These are phyloP conservation scores for Acronicta psi DNA, from an alignment of 2,888 invertebrate genomes.

Conservation along the genomic window DNA sequence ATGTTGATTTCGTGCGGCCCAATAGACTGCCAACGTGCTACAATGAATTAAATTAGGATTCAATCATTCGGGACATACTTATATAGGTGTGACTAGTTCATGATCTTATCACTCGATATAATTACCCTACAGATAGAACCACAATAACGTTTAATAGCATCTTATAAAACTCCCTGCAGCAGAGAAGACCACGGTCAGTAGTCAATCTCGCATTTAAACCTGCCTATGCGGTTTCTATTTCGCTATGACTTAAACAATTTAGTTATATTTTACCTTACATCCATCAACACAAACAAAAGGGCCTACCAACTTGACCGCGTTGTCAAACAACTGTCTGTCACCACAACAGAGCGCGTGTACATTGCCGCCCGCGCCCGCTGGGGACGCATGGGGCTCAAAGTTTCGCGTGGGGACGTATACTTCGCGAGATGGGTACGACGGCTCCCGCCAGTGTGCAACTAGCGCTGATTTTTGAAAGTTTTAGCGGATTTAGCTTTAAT, in stretches of 20 bases:
- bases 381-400: not conserved
- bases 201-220: too few relatives aligned
- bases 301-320: slow-evolving; percentile 3
- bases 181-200: too few relatives aligned
- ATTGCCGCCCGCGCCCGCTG: not conserved
- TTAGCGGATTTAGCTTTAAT: not conserved
- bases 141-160: too few relatives aligned
- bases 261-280: not conserved
- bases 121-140: too few relatives aligned
- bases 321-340: slow-evolving; percentile 3
- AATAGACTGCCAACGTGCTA: not conserved
- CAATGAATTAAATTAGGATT: too few relatives aligned
- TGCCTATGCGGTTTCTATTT: not conserved
- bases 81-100: too few relatives aligned
- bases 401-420: slow-evolving; percentile 1
- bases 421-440: slow-evolving; percentile 10
- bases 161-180: too few relatives aligned
- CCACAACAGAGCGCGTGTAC: not conserved
- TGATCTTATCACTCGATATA: too few relatives aligned
- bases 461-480: slow-evolving; percentile 12
- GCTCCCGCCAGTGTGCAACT: slow-evolving; percentile 1
- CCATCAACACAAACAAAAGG: slow-evolving; percentile 14
- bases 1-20: not conserved
- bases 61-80: too few relatives aligned
- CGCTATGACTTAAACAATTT: not conserved